Base-by-base conservation (phyloP, 1,140 invertebrate genomes). In the Babylonia areolata region DNA sequence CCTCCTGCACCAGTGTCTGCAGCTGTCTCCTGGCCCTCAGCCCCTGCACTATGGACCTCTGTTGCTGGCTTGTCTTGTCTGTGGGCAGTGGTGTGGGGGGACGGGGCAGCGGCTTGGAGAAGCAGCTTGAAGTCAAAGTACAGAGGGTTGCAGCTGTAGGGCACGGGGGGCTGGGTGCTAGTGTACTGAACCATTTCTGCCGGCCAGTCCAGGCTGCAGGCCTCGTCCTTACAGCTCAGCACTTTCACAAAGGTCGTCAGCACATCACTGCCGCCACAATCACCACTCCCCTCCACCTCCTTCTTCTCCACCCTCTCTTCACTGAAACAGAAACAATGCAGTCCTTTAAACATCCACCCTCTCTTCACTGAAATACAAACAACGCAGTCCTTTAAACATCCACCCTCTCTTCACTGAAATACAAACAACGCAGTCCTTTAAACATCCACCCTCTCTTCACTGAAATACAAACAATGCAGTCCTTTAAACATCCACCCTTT, bases 101-200 rank as follows among this genome's bases (percentile, higher is more conserved):
- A 17, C 12, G 15, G 58, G 58, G 20, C 23, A 5, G 58, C 58
- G 0, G 75, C 35, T 5, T 42, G 37, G 0, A 90, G 84, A 58
- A 90, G 86, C 39, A 87, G 79, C 73, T 80, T 89, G 85, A 92
- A 93, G 86, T 93, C 91, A 89, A 93, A 93, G 81, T 86, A 85
- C 6, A 93, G 84, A 46, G 92, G 92, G 85, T 93, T 92, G 88
- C 92, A 93, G 77, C 91, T 91, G 77, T 85, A 93, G 20, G 69
- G 85, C 15, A 93, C 81, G 2, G 33, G n/a, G 2, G 92, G 92
- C 51, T 87, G 73, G 15, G 88, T 87, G 33, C 81, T 89, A 2
- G 92, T 92, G 80, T 89, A 88, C 80, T 92, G 87, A 6, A 93
- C 87, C 89, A 92, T 93, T 77, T 91, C 92, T 9, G 69, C 85